Base-by-base conservation (phyloP, 1,140 invertebrate genomes). In the Drosophila melanica region DNA sequence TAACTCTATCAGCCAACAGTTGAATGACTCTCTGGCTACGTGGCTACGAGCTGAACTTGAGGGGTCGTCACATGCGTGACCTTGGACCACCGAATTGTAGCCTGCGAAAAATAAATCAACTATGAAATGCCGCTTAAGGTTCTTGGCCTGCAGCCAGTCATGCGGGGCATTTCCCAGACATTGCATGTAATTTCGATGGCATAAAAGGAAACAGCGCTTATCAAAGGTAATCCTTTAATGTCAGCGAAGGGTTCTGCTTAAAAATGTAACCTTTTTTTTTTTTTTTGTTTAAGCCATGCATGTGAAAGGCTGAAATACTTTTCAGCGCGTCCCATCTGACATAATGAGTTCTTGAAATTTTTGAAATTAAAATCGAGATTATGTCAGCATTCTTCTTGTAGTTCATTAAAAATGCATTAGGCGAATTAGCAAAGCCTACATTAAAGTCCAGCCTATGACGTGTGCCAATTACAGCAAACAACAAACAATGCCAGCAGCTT, bases 351-450 rank as follows among this genome's bases (percentile, higher is more conserved):
- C 20, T 30, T 39, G 20, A 59, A 16, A 35, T 18, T n/a, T 23
- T 39, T 48, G 16, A 20, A 48, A 35, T 54, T 44, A 8, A 39
- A 71, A 58, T 65, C 37, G 3, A 27, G n/a, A 67, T 72, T 63
- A 72, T 67, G 69, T 72, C 63, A 72, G 63, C 39, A 20, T 30
- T 66, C 18, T 48, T 55, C 58, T 67, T 50, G 8, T 33, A 35
- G 20, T 71, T 66, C 66, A 86, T 86, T 86, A 86, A 73, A 86
- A 86, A 86, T 81, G 82, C 82, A 87, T 86, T 86, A 87, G 82
- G 54, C 53, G 69, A 70, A 66, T 77, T 67, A 63, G 37, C 54
- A 60, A 39, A 67, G 42, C 47, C 33, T 42, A 37, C 73, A 77
- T 85, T 79, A 79, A 77, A 73, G 58, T 47, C 62, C 60, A 65